Conservation (phyloP, 1,140 invertebrate species). For the Subanguina moxae region DNA sequence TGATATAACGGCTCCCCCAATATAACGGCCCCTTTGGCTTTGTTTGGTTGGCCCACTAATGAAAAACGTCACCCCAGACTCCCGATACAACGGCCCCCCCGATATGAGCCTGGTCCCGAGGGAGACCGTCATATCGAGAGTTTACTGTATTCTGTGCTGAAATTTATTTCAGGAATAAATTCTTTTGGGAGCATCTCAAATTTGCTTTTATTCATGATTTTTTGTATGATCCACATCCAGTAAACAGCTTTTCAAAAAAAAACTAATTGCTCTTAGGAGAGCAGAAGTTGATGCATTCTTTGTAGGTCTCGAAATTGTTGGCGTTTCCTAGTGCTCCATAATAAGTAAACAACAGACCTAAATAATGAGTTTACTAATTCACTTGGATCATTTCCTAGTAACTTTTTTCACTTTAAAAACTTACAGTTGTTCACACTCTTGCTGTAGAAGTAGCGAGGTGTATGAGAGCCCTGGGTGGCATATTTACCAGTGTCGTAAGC, state of each 20-base stretch:
- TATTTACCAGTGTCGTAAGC: constrained; percentile 55
- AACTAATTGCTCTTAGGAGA: neutral
- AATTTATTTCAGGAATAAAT: too few species aligned
- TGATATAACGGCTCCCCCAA: too few species aligned
- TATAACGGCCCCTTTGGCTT: too few species aligned
- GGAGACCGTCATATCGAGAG: too few species aligned
- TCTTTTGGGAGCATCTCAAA: neutral
- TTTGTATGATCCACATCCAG: neutral
- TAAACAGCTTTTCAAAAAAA: neutral
- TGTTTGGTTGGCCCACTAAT: too few species aligned
- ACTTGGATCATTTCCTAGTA: too few species aligned
- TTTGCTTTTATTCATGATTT: neutral
- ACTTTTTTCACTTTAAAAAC: too few species aligned
- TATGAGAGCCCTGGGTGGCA: constrained; percentile 43
- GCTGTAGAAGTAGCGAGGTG: constrained; percentile 52
- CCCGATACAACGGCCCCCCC: too few species aligned
- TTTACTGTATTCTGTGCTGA: too few species aligned
- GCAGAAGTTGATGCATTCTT: constrained; percentile 67
- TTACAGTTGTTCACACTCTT: constrained; percentile 12
- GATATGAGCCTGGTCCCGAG: too few species aligned
- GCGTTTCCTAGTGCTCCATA: constrained; percentile 54
- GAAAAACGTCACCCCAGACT: too few species aligned
- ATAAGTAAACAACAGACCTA: constrained; percentile 53
- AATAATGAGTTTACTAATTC: too few species aligned
- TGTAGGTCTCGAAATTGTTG: constrained; percentile 58